A percentile compares a stretch with the other conserved stretches of the same genome.
phyloP scores from a whole-genome alignment of 2,888 invertebrate species.

The Frankliniella intonsa region DNA sequence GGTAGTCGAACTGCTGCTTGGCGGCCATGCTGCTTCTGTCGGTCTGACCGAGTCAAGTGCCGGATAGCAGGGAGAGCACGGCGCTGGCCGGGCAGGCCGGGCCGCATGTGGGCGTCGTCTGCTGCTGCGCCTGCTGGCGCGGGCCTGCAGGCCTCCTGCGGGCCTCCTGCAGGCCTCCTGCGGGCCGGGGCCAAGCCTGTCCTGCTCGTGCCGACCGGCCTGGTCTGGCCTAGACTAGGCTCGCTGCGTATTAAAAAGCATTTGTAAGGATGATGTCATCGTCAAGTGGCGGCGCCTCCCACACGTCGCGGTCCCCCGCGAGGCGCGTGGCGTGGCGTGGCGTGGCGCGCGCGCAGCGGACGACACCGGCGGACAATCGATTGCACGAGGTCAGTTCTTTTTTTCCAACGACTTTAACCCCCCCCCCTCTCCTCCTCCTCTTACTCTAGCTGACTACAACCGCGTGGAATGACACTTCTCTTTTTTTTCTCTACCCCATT shows the following conservation, averaged over 20 bases:
- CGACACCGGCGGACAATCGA: too few relatives aligned
- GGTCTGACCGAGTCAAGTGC: background rate
- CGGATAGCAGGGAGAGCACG: background rate
- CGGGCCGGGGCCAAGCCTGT: background rate
- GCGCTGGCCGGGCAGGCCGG: background rate
- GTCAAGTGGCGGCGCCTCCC: conserved; percentile 13
- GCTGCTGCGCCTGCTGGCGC: too few relatives aligned
- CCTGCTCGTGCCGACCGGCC: background rate
- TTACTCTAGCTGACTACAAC: too few relatives aligned
- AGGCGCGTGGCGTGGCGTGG: background rate
- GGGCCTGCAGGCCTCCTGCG: background rate
- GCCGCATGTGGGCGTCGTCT: background rate
- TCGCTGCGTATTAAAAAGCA: conserved; percentile 22
- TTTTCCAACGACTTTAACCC: background rate
- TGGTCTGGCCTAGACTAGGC: background rate
- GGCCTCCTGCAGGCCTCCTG: too few relatives aligned
- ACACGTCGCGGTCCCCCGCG: background rate
- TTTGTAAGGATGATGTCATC: conserved; percentile 20
- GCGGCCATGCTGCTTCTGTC: background rate
- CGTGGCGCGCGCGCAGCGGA: background rate
- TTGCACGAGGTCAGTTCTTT: too few relatives aligned
- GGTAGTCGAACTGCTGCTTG: conserved; percentile 9
- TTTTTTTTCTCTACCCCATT: background rate
- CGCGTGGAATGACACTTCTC: background rate
- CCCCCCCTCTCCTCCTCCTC: background rate